Evolutionary conservation across 2,888 invertebrate genomes (phyloP), one percentile per base, ranked within the genome.

Genomic region (Venustoraphidia nigricollis): DNA sequence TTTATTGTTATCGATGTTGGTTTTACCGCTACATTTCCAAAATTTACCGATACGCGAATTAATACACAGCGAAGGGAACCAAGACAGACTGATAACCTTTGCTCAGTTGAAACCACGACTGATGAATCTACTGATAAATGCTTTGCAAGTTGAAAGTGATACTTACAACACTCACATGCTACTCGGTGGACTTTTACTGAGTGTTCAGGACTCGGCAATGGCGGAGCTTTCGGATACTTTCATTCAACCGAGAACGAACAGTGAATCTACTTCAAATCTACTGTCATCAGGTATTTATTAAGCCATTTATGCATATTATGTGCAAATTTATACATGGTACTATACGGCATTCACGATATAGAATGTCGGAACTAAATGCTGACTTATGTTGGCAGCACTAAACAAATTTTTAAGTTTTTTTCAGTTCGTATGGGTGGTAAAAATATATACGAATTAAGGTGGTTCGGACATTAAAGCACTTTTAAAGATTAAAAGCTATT

Each of bases 21-120:
- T 90, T 13, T 76, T 97, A 59, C 97, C 98, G 0, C 75, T 95
- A 50, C 95, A 97, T 69, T 96, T 93, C 63, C 87, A 79, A 64
- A 80, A 79, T 52, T 66, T 85, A 51, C 71, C 76, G 5, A 84
- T 86, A 39, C 80, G 82, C 2, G 84, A 83, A 63, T 72, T 86
- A 48, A 75, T 75, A 8, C 77, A 75, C 17, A 71, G 76, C 45
- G 71, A 71, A 52, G 77, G 69, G 36, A 66, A 65, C 2, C 14
- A 34, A 10, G 65, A 56, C 56, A 64, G 53, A 37, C 59, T 60
- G 37, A 61, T 73, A 5, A 79, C 80, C 1, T 83, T 84, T 57
- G 73, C 76, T 10, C 79, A 81, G 57, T 67, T 88, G 8, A 84
- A 86, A 60, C 77, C 86, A 0, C 72, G 83, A 37, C 68, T 88